Evolutionary conservation across 2,888 invertebrate genomes (phyloP), one percentile per base, ranked within the genome.

Genomic region (Pterostichus madidus): DNA sequence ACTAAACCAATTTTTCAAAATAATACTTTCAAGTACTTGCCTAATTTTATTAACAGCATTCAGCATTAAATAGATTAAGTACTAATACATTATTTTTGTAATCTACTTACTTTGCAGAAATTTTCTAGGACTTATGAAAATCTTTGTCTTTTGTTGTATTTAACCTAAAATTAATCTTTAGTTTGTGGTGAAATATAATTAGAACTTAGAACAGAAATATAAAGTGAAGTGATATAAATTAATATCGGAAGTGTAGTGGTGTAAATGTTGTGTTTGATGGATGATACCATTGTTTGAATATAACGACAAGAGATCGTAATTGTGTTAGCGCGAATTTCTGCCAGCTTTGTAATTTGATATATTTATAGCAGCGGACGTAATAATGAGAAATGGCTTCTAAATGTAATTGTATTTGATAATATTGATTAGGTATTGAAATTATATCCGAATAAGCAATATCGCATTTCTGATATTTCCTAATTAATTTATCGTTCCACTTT

Each of bases 281-380:
- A 39, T 71, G 31, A 71, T 71, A 71, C 68, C 44, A 44, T 71
- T 71, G 68, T 71, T 71, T 71, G 17, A 71, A 2, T 71, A 11
- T 35, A 39, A 8, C 15, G 44, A 44, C 44, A 39, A 44, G 1
- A 64, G 64, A 64, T 64, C 64, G 64, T 64, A 71, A 71, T 71
- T 71, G 68, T 39, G 44, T 71, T 71, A 46, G 68, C 39, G 15
- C 0, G 39, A 44, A 71, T 44, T 64, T 71, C 68, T 71, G 39
- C 68, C 15, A 71, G 68, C 68, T 56, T 56, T 17, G 68, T 44
- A 71, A 71, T 71, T 44, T 71, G 68, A 71, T 71, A 71, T 71
- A 71, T 71, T 71, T 71, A 44, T 24, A 71, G 15, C 10, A 13
- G 11, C 8, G 56, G 17, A 46, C 11, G 39, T 71, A 71, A 71